phyloP scores from a whole-genome alignment of 2,797 vertebrate genomes.

The Carapus acus region DNA sequence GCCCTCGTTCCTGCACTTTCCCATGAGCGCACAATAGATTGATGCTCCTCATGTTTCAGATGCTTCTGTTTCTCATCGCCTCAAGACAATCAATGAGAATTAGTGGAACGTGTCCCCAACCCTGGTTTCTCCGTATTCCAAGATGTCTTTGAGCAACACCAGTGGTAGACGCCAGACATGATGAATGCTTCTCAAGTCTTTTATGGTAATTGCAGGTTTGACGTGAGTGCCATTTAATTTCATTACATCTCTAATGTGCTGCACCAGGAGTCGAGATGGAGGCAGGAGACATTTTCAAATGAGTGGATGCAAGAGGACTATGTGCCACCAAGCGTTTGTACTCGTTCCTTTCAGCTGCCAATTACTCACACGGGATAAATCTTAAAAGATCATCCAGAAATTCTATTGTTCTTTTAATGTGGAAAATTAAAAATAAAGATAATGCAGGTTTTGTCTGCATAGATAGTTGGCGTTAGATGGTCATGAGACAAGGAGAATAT shows the following conservation, averaged over 20 bases:
- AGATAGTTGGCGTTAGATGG: constrained; percentile 2
- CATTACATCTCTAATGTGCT: constrained; percentile 17
- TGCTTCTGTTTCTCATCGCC: constrained; percentile 36
- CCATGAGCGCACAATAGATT: constrained; percentile 66
- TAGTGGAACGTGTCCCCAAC: constrained; percentile 35
- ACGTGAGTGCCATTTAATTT: constrained; percentile 48
- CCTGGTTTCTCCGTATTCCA: constrained; percentile 35
- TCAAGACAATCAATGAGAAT: constrained; percentile 47
- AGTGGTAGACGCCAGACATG: constrained; percentile 13
- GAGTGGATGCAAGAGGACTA: constrained; percentile 1
- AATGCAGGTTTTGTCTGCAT: background rate
- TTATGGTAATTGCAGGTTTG: constrained; percentile 31
- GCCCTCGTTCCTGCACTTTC: constrained; percentile 57
- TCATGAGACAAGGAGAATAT: constrained; percentile 19
- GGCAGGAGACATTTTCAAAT: constrained; percentile 18
- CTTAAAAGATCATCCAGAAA: no score
- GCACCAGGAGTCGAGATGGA: constrained; percentile 6
- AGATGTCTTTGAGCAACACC: background rate
- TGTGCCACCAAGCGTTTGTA: constrained; percentile 12
- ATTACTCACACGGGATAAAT: no score
- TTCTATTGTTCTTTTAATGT: no score
- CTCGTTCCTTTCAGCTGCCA: no score
- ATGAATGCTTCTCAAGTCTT: constrained; percentile 21
- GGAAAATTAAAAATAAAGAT: no score
- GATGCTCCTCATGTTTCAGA: constrained; percentile 66